Conservation (phyloP, 2,888 invertebrate genomes). For the Sinopyrophorus schimmeli region DNA sequence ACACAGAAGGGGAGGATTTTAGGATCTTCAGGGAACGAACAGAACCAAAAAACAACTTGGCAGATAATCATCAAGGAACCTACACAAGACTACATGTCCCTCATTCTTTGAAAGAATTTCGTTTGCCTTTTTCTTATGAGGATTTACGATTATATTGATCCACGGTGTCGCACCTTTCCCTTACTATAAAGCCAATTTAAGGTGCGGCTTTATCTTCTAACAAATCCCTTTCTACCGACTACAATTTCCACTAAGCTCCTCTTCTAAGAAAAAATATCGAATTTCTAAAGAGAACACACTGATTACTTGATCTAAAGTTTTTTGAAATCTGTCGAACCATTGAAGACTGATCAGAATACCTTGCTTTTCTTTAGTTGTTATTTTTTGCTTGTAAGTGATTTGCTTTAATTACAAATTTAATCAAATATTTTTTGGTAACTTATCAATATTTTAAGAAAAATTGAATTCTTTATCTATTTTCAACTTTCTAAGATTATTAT, state of each 20-base stretch:
- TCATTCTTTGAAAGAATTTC: conserved; percentile 24
- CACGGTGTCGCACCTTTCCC: conserved; percentile 37
- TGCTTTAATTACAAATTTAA: too few species aligned
- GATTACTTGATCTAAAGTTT: too few species aligned
- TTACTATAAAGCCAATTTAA: conserved; percentile 43
- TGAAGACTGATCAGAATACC: too few species aligned
- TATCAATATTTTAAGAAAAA: too few species aligned
- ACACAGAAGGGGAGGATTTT: conserved; percentile 36
- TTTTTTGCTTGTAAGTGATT: too few species aligned
- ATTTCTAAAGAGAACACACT: conserved; percentile 12
- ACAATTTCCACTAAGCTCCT: conserved; percentile 37
- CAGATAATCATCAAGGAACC: conserved; percentile 42
- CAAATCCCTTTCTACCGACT: conserved; percentile 46
- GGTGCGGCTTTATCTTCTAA: conserved; percentile 44
- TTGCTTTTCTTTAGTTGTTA: too few species aligned
- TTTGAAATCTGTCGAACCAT: too few species aligned
- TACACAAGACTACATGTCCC: conserved; percentile 26
- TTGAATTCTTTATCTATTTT: too few species aligned
- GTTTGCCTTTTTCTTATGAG: conserved; percentile 37
- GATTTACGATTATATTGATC: conserved; percentile 42
- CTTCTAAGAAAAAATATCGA: conserved; percentile 28
- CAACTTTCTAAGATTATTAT: too few species aligned
- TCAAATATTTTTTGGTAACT: too few species aligned
- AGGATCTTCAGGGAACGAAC: conserved; percentile 28
- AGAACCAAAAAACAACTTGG: conserved; percentile 38